Evolutionary conservation across 2,888 invertebrate genomes (phyloP), one percentile per base, ranked within the genome.

Genomic region (Chrysotoxum bicinctum): DNA sequence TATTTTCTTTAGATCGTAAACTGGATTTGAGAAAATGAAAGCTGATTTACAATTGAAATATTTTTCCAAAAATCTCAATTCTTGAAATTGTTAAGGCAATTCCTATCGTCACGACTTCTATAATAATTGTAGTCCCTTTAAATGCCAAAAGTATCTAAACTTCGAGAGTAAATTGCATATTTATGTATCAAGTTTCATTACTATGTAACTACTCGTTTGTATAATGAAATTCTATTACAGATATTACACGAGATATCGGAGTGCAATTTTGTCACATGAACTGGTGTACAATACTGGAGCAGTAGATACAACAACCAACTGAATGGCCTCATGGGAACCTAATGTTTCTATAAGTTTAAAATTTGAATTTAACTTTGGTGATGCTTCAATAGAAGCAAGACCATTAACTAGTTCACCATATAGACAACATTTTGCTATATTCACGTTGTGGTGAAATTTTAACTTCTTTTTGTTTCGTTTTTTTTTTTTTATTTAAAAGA

Each of bases 311-410:
- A 14, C 21, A 50, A 26, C 14, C 14, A 26, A 50, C 8, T 14
- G 23, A 50, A 50, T 23, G 35, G 50, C 78, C 78, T 74, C 83
- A 83, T 83, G 83, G 83, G 83, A 83, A 83, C 78, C 74, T 78
- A 78, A 83, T 78, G 74, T 83, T 78, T 73, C 77, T 74, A 74
- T 78, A 78, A 68, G 69, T 26, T 64, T 58, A 14, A 32, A 40
- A 83, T 83, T 83, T 78, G 69, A 83, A 83, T 83, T 64, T 32
- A 62, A 56, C 64, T 83, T 83, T 74, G 83, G 83, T 26, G 64
- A 83, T 54, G 68, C 54, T 73, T 40, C 58, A 75, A 79, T 50
- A 48, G 12, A 45, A 74, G 32, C 60, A 50, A 75, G n/a, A 19
- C 72, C 66, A 62, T 72, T 60, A 68, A 78, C 78, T 72, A 56